These are phyloP conservation scores for Rhabdophis nuchalis DNA, from an alignment of 2,797 vertebrate species.

Conservation along the genomic window DNA sequence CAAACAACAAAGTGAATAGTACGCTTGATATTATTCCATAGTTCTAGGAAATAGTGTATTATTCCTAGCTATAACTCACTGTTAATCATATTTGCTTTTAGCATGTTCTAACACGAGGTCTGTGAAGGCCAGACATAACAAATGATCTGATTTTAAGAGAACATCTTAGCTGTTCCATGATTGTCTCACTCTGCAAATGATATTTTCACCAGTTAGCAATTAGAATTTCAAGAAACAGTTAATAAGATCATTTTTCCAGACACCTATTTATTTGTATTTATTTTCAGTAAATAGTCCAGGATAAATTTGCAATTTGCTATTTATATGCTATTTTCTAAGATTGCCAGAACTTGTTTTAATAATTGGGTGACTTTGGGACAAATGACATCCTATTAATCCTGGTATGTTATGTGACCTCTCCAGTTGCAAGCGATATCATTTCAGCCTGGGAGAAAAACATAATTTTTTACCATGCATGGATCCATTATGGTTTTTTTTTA, in stretches of 20 bases:
- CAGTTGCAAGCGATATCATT: neutral
- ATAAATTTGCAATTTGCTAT: neutral
- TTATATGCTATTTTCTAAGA: neutral
- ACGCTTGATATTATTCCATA: neutral
- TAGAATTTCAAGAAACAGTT: neutral
- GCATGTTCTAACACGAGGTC: neutral
- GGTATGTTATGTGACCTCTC: conserved; percentile 1
- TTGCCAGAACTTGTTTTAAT: neutral
- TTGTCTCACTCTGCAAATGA: neutral
- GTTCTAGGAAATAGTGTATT: conserved; percentile 1
- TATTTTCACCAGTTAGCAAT: neutral
- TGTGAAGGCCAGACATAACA: neutral
- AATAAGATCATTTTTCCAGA: neutral
- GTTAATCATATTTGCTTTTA: neutral
- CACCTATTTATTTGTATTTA: neutral
- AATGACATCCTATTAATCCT: neutral
- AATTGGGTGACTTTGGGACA: neutral
- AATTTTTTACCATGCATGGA: neutral
- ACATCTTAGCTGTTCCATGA: neutral
- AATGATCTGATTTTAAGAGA: neutral
- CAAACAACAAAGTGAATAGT: neutral
- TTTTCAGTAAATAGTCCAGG: neutral
- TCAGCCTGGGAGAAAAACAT: neutral
- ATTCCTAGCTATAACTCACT: neutral
- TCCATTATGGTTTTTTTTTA: neutral